These are phyloP conservation scores for Metacarcinus magister DNA, from an alignment of 2,888 invertebrate species.

Conservation along the genomic window DNA sequence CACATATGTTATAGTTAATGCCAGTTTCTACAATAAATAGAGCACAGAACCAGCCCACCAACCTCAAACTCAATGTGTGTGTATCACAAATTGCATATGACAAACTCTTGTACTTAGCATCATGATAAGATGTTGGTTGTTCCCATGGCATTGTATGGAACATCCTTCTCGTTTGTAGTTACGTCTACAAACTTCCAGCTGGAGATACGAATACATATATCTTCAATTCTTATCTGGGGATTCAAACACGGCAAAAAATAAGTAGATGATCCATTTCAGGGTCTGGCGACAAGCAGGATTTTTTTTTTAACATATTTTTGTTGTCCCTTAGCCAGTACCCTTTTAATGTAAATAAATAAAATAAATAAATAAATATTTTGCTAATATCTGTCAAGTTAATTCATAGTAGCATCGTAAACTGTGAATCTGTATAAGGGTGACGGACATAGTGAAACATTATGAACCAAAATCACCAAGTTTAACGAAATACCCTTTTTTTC, in stretches of 20 bases:
- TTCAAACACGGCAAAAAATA: neutral
- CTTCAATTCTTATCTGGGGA: constrained; percentile 12
- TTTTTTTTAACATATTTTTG: no score
- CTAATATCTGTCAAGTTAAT: no score
- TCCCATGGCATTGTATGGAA: neutral
- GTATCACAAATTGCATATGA: constrained; percentile 49
- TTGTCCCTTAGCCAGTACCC: no score
- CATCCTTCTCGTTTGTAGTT: neutral
- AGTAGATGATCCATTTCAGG: neutral
- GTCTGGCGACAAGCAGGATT: no score
- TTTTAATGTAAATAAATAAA: no score
- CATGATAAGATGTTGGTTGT: neutral
- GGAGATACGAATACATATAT: neutral
- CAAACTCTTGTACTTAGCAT: constrained; percentile 16
- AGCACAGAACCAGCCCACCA: neutral
- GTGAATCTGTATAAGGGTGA: neutral
- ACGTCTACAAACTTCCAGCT: neutral
- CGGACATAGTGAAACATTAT: neutral
- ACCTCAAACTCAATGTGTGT: neutral
- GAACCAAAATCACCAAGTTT: neutral
- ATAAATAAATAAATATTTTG: no score
- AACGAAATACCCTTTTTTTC: neutral
- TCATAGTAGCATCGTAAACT: neutral
- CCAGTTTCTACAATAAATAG: constrained; percentile 29
- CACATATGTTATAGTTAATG: neutral